Base-by-base conservation (phyloP, 1,140 invertebrate genomes). In the Panagrolaimus sp. region DNA sequence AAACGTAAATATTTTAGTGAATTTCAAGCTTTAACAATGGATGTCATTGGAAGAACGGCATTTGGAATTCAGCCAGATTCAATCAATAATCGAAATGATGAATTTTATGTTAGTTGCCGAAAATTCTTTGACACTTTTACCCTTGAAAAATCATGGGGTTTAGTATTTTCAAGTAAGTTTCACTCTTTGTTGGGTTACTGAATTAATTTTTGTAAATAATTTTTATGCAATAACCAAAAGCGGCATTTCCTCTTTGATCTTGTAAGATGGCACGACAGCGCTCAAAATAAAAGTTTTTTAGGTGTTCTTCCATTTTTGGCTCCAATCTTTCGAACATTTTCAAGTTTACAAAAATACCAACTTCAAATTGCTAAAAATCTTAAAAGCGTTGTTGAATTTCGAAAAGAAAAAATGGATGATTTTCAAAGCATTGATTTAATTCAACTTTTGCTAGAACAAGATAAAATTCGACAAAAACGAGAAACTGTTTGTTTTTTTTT, bases 61-160 rank as follows among this genome's bases (percentile, higher is more conserved):
- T 67, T 67, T 32, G 65, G 44, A 15, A 52, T 67, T 26, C 24
- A 48, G 14, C n/a, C 65, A 26, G 65, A 67, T 47, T n/a, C 45
- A 14, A 17, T 67, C 5, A 17, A 67, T 47, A 43, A 67, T 43
- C 28, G 47, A 14, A 28, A 67, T 24, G 65, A 67, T 28, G 47
- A 21, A 46, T 67, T 67, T 28, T 67, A 67, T 32, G 65, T 67
- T 26, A 67, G 47, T 32, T 9, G n/a, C 12, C 12, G 47, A 32
- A 67, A 46, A 3, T 67, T 47, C 28, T 67, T 67, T n/a, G 47
- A 65, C 14, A n/a, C 21, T 12, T 58, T 58, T 58, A 58, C 52
- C 10, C 21, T 58, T n/a, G 15, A 58, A 58, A n/a, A 58, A 28
- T 21, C 52, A 0, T 21, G 15, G 17, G 28, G 21, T 12, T 28